Conservation (phyloP, 2,113 vertebrate species). For the Gymnogyps californianus region DNA sequence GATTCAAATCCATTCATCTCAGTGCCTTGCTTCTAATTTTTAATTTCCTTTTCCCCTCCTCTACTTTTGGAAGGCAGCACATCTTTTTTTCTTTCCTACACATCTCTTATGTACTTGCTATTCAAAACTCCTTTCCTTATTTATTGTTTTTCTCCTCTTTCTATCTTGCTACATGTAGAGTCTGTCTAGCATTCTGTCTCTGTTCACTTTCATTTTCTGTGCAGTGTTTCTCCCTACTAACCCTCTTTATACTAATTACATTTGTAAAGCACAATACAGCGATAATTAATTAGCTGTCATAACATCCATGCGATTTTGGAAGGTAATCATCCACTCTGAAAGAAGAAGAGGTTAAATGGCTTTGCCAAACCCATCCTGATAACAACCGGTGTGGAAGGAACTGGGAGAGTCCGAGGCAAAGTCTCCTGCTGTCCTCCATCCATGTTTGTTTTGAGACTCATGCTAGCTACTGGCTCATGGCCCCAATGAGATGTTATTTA, state of each 20-base stretch:
- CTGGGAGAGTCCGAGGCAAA: background rate
- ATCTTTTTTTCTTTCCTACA: background rate
- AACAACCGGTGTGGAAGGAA: background rate
- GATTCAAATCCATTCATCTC: background rate
- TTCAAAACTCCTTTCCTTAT: background rate
- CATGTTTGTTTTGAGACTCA: background rate
- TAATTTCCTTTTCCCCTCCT: slow-evolving; percentile 15
- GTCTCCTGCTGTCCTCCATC: background rate
- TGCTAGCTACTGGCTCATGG: background rate
- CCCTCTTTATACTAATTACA: background rate
- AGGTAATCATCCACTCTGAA: background rate
- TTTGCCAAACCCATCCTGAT: background rate
- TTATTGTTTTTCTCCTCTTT: background rate
- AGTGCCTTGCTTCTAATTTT: slow-evolving; percentile 6
- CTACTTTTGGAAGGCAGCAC: background rate
- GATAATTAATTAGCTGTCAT: slow-evolving; percentile 32
- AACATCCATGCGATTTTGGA: background rate
- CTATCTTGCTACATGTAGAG: background rate
- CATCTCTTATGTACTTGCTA: background rate
- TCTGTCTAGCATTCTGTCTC: background rate
- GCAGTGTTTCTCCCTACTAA: background rate
- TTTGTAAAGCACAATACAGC: background rate
- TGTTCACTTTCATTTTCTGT: background rate
- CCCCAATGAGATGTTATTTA: background rate
- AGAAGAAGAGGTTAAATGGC: background rate